phyloP scores from a whole-genome alignment of 2,888 invertebrate species.

The Drosophila sordidula region DNA sequence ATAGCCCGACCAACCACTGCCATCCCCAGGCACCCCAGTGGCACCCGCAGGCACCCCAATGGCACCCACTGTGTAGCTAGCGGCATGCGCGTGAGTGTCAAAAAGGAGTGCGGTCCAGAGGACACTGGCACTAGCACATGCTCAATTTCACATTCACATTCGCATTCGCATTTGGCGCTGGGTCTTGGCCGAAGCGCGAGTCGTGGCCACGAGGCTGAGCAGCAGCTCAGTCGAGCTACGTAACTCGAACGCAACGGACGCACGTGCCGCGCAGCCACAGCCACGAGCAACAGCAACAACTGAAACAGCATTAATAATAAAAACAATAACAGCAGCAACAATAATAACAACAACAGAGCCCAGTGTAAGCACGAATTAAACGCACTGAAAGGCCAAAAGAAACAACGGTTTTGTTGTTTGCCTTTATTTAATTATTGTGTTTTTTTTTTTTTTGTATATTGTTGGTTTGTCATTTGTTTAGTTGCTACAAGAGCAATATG shows the following conservation, averaged over 20 bases:
- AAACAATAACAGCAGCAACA: constrained; percentile 17
- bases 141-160: constrained; percentile 8
- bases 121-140: constrained; percentile 4
- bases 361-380: constrained; percentile 16
- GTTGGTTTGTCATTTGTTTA: constrained; percentile 23
- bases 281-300: constrained; percentile 40
- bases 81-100: constrained; percentile 53
- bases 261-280: constrained; percentile 30
- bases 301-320: constrained; percentile 35
- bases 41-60: neutral
- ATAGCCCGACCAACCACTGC: neutral
- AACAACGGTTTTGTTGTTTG: constrained; percentile 5
- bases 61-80: constrained; percentile 6
- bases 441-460: constrained; percentile 9
- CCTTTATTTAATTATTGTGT: constrained; percentile 1
- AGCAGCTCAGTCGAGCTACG: constrained; percentile 81
- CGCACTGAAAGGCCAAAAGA: constrained; percentile 3
- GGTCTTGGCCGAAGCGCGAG: constrained; percentile 36
- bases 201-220: constrained; percentile 36
- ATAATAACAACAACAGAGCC: constrained; percentile 5
- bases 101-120: constrained; percentile 33
- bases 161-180: constrained; percentile 38
- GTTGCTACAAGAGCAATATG: constrained; percentile 27
- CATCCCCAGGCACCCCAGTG: constrained; percentile 5
- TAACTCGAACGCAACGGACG: constrained; percentile 80